phyloP scores from a whole-genome alignment of 2,888 invertebrate species.

The Gnatocerus cornutus region DNA sequence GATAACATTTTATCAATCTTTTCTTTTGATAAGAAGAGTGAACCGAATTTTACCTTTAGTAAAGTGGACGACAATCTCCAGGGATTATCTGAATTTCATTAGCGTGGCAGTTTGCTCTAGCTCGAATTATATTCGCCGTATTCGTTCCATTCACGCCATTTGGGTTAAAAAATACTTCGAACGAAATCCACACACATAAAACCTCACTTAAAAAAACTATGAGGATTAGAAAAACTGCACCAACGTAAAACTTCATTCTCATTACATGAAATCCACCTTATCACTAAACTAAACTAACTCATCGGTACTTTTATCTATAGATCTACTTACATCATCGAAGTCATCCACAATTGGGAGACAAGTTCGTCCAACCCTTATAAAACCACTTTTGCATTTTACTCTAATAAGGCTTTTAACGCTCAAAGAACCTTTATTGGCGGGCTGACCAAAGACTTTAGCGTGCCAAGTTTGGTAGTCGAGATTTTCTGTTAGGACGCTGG shows the following conservation, averaged over 20 bases:
- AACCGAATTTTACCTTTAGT: background rate
- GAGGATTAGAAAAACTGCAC: constrained; percentile 9
- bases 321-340: constrained; percentile 21
- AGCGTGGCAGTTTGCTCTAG: constrained; percentile 35
- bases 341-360: constrained; percentile 19
- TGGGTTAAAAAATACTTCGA: constrained; percentile 36
- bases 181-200: constrained; percentile 42
- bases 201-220: constrained; percentile 18
- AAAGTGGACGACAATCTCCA: constrained; percentile 46
- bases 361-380: constrained; percentile 9
- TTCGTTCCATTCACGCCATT: constrained; percentile 21
- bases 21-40: too few relatives aligned
- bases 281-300: too few relatives aligned
- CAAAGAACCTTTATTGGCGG: background rate
- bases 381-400: constrained; percentile 18
- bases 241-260: constrained; percentile 4
- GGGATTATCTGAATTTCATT: constrained; percentile 41
- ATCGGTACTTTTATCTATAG: too few relatives aligned
- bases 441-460: constrained; percentile 24
- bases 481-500: background rate
- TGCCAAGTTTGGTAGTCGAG: constrained; percentile 7
- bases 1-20: too few relatives aligned
- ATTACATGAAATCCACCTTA: background rate
- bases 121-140: constrained; percentile 47
- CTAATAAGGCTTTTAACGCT: constrained; percentile 13